phyloP scores from a whole-genome alignment of 1,140 invertebrate species.

The Varroa destructor region DNA sequence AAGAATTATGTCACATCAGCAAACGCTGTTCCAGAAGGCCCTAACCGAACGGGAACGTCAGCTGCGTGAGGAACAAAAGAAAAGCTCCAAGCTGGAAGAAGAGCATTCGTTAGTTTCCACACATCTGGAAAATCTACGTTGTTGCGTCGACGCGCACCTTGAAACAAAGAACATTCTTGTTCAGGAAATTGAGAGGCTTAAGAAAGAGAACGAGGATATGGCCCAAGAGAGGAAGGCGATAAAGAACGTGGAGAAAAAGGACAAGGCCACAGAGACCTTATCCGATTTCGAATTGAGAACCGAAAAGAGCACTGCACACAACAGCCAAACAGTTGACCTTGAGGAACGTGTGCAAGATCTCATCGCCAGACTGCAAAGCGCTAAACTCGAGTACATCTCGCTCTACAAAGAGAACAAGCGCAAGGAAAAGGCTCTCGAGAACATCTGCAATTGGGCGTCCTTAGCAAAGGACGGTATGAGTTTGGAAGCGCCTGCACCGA shows the following conservation, averaged over 20 bases:
- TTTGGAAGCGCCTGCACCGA: not conserved
- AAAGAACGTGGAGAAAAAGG: not conserved
- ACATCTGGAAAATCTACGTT: slow-evolving; percentile 11
- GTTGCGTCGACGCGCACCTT: slow-evolving; percentile 19
- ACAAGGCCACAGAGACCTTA: not conserved
- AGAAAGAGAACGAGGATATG: not conserved
- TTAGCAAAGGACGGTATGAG: slow-evolving; percentile 19
- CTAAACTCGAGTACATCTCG: slow-evolving; percentile 19
- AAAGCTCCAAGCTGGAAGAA: not conserved
- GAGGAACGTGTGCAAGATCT: slow-evolving; percentile 23
- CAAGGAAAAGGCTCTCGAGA: slow-evolving; percentile 25
- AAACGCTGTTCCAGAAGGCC: not conserved
- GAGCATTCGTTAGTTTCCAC: not conserved
- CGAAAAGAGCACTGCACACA: not conserved
- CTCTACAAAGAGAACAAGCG: slow-evolving; percentile 27
- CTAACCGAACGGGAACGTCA: slow-evolving; percentile 9
- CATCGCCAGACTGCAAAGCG: not conserved
- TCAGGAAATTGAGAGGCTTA: slow-evolving; percentile 8
- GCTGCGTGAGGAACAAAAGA: slow-evolving; percentile 17
- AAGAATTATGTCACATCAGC: not conserved
- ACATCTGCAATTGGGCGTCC: slow-evolving; percentile 23
- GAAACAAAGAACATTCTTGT: slow-evolving; percentile 22
- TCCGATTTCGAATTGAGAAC: not conserved
- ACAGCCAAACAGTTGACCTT: not conserved
- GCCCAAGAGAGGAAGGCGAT: not conserved